These are phyloP conservation scores for Neolamprologus sp. DNA, from an alignment of 2,113 vertebrate species.

Conservation along the genomic window DNA sequence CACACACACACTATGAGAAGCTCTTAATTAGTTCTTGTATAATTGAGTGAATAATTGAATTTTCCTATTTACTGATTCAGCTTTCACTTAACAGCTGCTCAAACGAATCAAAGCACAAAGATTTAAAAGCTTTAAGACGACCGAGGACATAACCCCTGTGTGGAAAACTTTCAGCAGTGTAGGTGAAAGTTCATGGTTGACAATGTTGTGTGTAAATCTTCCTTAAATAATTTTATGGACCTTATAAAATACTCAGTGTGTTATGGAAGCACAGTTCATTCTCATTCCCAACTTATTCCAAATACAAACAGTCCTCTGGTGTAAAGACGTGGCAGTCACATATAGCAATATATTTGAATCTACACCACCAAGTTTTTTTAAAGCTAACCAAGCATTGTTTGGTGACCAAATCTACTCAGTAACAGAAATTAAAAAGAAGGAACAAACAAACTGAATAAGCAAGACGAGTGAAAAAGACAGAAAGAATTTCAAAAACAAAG, in stretches of 20 bases:
- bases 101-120: neutral
- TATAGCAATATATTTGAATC: neutral
- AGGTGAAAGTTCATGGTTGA: neutral
- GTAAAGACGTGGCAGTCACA: neutral
- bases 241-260: neutral
- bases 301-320: neutral
- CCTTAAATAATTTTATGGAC: neutral
- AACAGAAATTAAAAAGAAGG: neutral
- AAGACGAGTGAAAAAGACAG: rapidly evolving
- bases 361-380: neutral
- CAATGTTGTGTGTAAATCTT: neutral
- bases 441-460: neutral
- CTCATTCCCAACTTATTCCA: neutral
- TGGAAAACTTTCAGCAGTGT: neutral
- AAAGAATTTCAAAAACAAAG: neutral
- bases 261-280: rapidly evolving
- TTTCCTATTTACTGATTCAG: neutral
- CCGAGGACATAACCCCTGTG: neutral
- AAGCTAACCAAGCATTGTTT: neutral
- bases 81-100: constrained; percentile 30
- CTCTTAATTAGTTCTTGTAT: neutral
- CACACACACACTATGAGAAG: neutral
- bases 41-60: constrained; percentile 8
- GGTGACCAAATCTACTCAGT: neutral
- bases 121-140: neutral